A percentile compares a stretch with the other conserved stretches of the same genome.
phyloP scores from a whole-genome alignment of 2,113 vertebrate species.

The Pitta sordida region DNA sequence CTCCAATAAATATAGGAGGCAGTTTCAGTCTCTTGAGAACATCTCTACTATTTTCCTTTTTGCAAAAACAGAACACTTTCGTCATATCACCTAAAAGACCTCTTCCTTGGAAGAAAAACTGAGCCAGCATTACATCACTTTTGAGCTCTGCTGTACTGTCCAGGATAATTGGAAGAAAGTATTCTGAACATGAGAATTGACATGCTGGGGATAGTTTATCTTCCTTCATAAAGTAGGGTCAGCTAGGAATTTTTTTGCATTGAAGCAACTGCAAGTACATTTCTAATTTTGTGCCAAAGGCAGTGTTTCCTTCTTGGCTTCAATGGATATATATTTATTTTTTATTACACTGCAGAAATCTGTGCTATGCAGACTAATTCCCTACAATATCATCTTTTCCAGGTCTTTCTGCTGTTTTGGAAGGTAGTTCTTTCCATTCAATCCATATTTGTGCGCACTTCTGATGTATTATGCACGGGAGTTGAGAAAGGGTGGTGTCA shows the following conservation, averaged over 20 bases:
- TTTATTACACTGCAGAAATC: neutral
- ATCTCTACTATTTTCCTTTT: neutral
- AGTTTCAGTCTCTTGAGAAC: neutral
- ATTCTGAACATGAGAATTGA: neutral
- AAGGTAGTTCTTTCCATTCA: neutral
- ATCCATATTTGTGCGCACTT: fast-evolving
- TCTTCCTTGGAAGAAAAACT: neutral
- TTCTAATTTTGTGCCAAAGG: neutral
- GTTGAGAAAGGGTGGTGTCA: neutral
- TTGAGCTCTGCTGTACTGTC: neutral
- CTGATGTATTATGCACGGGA: neutral
- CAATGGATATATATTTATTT: neutral
- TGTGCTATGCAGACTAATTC: neutral
- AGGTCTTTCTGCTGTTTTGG: neutral
- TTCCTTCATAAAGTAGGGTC: neutral
- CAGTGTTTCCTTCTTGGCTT: neutral
- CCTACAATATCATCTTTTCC: neutral
- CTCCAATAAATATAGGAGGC: neutral
- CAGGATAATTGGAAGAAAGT: neutral
- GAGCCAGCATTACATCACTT: neutral
- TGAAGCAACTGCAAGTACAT: neutral
- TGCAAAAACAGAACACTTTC: neutral
- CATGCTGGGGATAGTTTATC: neutral
- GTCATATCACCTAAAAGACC: neutral
- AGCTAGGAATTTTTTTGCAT: neutral